Evolutionary conservation across 1,140 invertebrate species (phyloP).

Genomic region (Zaprionus taronus): DNA sequence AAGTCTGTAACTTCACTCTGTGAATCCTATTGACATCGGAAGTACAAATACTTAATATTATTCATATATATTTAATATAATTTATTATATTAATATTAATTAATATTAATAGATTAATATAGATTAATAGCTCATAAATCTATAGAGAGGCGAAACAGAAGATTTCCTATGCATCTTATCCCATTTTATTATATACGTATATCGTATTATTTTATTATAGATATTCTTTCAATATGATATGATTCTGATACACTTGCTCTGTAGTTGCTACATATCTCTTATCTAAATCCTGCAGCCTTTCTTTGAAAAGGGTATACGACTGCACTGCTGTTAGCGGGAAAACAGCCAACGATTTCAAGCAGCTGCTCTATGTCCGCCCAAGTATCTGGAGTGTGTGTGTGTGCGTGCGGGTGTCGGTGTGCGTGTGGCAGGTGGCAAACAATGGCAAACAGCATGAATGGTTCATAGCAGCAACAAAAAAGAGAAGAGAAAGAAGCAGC

Average conservation of each 20-base stretch:
- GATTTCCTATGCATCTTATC: no score
- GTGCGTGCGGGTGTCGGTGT: slow-evolving; percentile 9
- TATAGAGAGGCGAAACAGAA: no score
- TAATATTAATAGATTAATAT: no score
- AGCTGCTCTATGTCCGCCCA: slow-evolving; percentile 27
- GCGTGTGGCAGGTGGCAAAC: slow-evolving; percentile 47
- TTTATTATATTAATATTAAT: no score
- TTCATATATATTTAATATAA: no score
- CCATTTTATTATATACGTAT: no score
- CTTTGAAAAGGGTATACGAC: neutral
- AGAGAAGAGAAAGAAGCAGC: neutral
- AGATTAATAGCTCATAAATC: no score
- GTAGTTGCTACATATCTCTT: neutral
- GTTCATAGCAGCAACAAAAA: slow-evolving; percentile 1
- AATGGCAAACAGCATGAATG: slow-evolving; percentile 46
- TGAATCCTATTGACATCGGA: no score
- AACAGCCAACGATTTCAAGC: slow-evolving; percentile 31
- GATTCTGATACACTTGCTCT: neutral
- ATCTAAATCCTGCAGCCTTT: neutral
- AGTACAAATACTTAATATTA: no score
- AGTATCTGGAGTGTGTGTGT: slow-evolving; percentile 6
- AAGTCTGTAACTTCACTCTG: no score
- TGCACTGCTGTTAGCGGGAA: neutral
- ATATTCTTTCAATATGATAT: no score
- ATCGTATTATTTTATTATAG: no score